Conservation (phyloP, 2,113 vertebrate species). For the Bos indicus region DNA sequence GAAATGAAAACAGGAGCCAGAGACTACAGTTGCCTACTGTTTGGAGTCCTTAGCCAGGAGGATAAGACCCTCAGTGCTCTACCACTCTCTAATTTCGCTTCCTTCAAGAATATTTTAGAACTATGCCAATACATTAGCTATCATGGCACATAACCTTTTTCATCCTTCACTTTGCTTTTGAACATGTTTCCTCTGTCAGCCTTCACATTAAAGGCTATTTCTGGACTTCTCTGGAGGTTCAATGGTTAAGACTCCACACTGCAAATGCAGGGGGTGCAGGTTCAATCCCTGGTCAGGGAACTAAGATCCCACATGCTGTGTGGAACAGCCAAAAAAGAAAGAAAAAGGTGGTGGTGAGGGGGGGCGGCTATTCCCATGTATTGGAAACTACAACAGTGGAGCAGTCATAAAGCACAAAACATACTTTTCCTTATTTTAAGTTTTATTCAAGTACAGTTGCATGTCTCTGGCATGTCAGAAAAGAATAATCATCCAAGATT, state of each 20-base stretch:
- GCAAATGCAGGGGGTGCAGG: background rate
- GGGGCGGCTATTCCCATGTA: rapidly evolving
- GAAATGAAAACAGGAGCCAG: background rate
- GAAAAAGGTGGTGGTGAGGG: background rate
- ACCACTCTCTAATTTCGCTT: background rate
- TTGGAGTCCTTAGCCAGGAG: background rate
- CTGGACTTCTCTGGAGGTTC: background rate
- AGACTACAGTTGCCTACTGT: no score
- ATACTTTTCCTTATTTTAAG: background rate
- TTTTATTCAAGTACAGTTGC: background rate
- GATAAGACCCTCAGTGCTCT: background rate
- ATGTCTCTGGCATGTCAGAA: background rate
- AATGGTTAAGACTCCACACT: background rate
- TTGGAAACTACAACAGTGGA: background rate
- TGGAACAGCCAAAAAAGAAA: background rate
- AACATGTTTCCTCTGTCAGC: background rate
- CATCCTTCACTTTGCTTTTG: background rate
- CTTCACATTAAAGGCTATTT: background rate
- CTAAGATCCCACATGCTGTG: background rate
- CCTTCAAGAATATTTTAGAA: background rate
- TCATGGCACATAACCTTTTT: background rate
- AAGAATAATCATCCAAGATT: background rate
- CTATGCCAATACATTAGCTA: background rate
- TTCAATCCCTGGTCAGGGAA: background rate
- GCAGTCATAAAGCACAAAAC: background rate